Conservation (phyloP, 2,888 invertebrate genomes). For the Enchytraeus crypticus region DNA sequence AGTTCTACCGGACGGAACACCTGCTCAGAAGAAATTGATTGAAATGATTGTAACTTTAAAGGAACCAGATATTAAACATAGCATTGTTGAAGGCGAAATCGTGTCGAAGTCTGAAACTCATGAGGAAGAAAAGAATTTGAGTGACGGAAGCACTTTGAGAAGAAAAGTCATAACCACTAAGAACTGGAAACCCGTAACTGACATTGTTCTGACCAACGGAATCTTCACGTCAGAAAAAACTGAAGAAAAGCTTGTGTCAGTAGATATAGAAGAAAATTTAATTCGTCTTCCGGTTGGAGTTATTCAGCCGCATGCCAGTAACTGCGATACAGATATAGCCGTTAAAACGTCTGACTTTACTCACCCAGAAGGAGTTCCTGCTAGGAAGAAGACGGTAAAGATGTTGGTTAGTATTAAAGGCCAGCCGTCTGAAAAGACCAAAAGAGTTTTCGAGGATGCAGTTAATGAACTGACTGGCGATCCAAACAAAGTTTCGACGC, state of each 20-base stretch:
- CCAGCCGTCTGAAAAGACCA: background rate
- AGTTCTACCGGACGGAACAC: slow-evolving; percentile 5
- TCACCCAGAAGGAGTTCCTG: slow-evolving; percentile 4
- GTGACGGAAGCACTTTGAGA: slow-evolving; percentile 3
- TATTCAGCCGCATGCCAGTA: slow-evolving; percentile 8
- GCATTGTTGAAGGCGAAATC: slow-evolving; percentile 1
- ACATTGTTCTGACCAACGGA: slow-evolving; percentile 1
- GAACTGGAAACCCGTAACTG: slow-evolving; percentile 4
- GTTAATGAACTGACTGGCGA: background rate
- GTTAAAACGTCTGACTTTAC: background rate
- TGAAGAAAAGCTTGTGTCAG: slow-evolving; percentile 2
- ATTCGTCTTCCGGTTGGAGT: slow-evolving; percentile 6
- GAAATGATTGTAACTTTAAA: background rate
- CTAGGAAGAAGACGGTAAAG: background rate
- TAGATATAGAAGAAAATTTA: slow-evolving; percentile 1
- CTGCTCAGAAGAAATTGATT: slow-evolving; percentile 2
- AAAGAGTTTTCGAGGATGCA: background rate
- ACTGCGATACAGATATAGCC: slow-evolving; percentile 7
- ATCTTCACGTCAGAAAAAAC: background rate
- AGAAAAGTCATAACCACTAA: slow-evolving; percentile 3
- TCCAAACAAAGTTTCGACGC: background rate
- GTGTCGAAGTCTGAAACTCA: background rate
- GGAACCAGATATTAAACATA: slow-evolving; percentile 1
- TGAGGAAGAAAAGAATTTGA: slow-evolving; percentile 4
- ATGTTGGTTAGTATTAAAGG: slow-evolving; percentile 1